These are phyloP conservation scores for Sebastiscus albofasciatus DNA, from an alignment of 2,797 vertebrate genomes.

Conservation along the genomic window DNA sequence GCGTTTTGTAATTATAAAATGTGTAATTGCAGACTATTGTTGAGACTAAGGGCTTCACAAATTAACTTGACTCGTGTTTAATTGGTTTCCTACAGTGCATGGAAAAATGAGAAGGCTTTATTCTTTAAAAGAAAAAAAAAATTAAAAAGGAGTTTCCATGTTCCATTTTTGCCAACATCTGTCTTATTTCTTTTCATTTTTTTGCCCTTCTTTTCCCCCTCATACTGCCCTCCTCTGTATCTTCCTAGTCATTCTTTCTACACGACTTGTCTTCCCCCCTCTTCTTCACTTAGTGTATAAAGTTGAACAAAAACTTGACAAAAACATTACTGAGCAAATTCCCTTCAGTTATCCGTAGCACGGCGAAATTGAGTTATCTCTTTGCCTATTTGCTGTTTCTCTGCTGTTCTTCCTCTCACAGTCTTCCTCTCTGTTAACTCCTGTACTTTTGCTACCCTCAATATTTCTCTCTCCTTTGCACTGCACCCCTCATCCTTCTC, in stretches of 20 bases:
- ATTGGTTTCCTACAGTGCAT: neutral
- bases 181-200: neutral
- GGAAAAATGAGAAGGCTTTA: neutral
- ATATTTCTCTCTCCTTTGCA: neutral
- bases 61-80: neutral
- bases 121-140: neutral
- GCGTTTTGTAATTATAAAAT: slow-evolving; percentile 1
- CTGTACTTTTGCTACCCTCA: neutral
- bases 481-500: slow-evolving; percentile 4
- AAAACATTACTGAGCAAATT: neutral
- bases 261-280: no score
- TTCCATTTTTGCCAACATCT: neutral
- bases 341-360: neutral
- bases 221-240: neutral
- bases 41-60: neutral
- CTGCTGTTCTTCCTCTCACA: neutral
- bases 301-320: neutral
- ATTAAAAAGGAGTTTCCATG: neutral
- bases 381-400: slow-evolving; percentile 4
- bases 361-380: slow-evolving; percentile 11
- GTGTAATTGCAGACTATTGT: neutral
- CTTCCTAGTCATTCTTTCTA: neutral
- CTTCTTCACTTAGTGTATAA: neutral
- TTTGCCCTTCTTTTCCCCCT: neutral
- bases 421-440: slow-evolving; percentile 2